phyloP scores from a whole-genome alignment of 2,888 invertebrate species.

The Melikaiella ostensackeni region DNA sequence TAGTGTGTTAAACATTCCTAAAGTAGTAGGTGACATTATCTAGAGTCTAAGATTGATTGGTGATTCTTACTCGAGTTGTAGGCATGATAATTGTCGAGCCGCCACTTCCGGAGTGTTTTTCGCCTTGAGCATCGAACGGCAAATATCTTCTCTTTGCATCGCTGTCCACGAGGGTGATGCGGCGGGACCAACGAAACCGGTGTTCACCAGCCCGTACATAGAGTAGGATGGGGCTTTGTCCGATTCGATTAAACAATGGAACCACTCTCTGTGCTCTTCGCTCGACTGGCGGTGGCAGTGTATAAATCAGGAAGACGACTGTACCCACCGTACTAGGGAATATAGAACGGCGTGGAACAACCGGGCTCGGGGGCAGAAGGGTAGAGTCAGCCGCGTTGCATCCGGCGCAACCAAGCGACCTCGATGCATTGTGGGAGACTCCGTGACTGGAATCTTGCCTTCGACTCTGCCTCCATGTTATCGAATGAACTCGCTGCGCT shows the following conservation, averaged over 20 bases:
- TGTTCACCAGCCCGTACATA: slow-evolving; percentile 44
- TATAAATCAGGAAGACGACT: slow-evolving; percentile 75
- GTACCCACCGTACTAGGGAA: slow-evolving; percentile 64
- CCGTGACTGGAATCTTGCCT: slow-evolving; percentile 72
- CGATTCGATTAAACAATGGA: slow-evolving; percentile 74
- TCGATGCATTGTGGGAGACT: slow-evolving; percentile 72
- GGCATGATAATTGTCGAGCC: slow-evolving; percentile 41
- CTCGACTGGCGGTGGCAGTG: slow-evolving; percentile 71
- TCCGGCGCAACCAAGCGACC: slow-evolving; percentile 69
- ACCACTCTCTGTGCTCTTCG: slow-evolving; percentile 61
- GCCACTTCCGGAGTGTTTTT: slow-evolving; percentile 47
- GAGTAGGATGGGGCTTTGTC: slow-evolving; percentile 57
- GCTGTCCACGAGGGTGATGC: slow-evolving; percentile 45
- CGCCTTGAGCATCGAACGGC: slow-evolving; percentile 41
- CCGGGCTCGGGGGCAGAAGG: slow-evolving; percentile 54
- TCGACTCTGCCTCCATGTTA: slow-evolving; percentile 47
- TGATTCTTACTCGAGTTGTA: slow-evolving; percentile 37
- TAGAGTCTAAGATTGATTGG: background rate
- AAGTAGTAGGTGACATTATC: too few relatives aligned
- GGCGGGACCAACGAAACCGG: slow-evolving; percentile 42
- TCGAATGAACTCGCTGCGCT: slow-evolving; percentile 41
- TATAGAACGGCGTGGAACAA: slow-evolving; percentile 58
- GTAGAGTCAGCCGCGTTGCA: slow-evolving; percentile 60
- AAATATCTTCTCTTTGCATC: slow-evolving; percentile 44
- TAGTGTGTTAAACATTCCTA: too few relatives aligned